These are phyloP conservation scores for Cephus sareptanus DNA, from an alignment of 2,888 invertebrate genomes.

Conservation along the genomic window DNA sequence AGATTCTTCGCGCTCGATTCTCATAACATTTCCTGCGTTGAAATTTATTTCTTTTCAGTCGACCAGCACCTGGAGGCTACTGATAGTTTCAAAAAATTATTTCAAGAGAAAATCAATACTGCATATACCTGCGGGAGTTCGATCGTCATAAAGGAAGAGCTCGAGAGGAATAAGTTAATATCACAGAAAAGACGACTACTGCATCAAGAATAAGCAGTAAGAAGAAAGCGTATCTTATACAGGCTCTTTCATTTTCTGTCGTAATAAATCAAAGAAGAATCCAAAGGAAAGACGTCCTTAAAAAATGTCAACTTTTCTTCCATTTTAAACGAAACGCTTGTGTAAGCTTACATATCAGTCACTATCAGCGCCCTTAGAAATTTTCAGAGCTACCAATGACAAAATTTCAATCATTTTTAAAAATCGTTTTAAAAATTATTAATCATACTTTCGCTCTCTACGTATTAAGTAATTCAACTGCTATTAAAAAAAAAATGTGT, in stretches of 20 bases:
- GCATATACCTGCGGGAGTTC: no score
- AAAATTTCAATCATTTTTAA: neutral
- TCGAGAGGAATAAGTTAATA: no score
- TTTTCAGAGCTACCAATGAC: no score
- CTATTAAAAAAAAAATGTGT: neutral
- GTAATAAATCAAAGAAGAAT: neutral
- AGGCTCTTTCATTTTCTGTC: neutral
- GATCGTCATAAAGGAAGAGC: no score
- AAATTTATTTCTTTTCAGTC: no score
- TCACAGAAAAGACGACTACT: neutral
- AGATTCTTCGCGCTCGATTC: no score
- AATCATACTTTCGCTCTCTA: neutral
- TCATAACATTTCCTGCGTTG: no score
- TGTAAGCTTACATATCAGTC: neutral
- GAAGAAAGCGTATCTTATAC: neutral
- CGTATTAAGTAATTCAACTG: neutral
- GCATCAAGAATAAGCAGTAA: neutral
- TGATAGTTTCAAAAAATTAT: no score
- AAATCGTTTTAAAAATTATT: neutral
- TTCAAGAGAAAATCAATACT: no score
- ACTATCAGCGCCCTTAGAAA: no score
- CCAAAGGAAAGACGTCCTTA: neutral
- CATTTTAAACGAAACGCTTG: neutral
- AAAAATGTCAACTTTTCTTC: neutral
- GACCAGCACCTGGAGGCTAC: no score